These are phyloP conservation scores for Luffia ferchaultella DNA, from an alignment of 2,888 invertebrate genomes.

Conservation along the genomic window DNA sequence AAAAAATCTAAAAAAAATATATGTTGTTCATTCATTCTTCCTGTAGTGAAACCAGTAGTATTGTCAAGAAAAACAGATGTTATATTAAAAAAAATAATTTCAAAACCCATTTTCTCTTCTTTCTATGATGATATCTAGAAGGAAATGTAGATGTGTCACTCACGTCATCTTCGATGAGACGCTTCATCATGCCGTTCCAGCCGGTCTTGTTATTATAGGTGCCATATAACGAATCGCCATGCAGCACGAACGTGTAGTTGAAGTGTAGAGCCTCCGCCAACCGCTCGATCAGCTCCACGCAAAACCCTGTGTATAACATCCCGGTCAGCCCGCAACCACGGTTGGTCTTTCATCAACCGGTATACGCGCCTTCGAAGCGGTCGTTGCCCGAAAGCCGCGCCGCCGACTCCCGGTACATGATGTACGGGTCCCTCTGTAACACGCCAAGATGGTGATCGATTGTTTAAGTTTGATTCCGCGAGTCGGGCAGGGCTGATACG, in stretches of 20 bases:
- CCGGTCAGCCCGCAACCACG: background rate
- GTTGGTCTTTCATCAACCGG: background rate
- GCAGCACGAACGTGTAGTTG: conserved; percentile 81
- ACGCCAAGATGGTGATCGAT: conserved; percentile 10
- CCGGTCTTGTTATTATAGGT: conserved; percentile 59
- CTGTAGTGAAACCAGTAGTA: too few species aligned
- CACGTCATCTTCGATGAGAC: conserved; percentile 70
- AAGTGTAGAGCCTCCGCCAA: conserved; percentile 78
- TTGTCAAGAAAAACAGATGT: too few species aligned
- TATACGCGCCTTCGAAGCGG: conserved; percentile 74
- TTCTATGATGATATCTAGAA: too few species aligned
- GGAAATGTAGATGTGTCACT: too few species aligned
- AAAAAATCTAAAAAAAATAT: too few species aligned
- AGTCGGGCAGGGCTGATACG: background rate
- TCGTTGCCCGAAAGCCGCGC: conserved; percentile 76
- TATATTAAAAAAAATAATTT: too few species aligned
- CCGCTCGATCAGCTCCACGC: conserved; percentile 85
- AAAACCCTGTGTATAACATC: conserved; percentile 72
- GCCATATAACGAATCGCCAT: conserved; percentile 65
- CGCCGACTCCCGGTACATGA: conserved; percentile 79
- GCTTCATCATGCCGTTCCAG: conserved; percentile 79
- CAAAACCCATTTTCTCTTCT: too few species aligned
- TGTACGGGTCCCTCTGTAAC: conserved; percentile 82
- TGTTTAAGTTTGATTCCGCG: too few species aligned
- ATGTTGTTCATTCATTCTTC: too few species aligned